These are phyloP conservation scores for Paracyclopina nana DNA, from an alignment of 1,140 invertebrate genomes.

Conservation along the genomic window DNA sequence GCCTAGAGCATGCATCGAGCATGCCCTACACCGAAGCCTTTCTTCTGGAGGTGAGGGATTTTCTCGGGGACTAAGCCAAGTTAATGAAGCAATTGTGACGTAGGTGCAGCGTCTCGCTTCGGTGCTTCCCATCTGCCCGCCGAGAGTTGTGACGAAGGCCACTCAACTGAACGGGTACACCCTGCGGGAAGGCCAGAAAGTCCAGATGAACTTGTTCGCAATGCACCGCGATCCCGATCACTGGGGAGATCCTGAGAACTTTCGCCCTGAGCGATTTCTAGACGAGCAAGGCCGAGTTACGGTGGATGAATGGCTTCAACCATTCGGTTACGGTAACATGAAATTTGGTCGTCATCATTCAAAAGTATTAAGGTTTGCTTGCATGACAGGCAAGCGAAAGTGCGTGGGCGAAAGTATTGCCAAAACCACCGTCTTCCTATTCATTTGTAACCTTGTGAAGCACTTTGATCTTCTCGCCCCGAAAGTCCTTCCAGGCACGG, in stretches of 20 bases:
- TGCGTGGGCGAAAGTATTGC: conserved; percentile 52
- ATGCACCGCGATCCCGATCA: conserved; percentile 34
- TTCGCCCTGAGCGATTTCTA: conserved; percentile 42
- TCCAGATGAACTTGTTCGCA: conserved; percentile 28
- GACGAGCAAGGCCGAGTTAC: conserved; percentile 20
- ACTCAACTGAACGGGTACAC: conserved; percentile 32
- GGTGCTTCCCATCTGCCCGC: not conserved
- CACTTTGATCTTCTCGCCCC: conserved; percentile 29
- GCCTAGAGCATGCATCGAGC: not conserved
- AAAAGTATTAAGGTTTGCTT: conserved; percentile 18
- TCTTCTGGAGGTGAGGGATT: too few relatives aligned
- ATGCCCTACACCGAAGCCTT: not conserved
- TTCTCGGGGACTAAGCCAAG: too few relatives aligned
- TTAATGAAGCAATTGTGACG: not conserved
- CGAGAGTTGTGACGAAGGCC: not conserved
- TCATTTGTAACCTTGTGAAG: conserved; percentile 40
- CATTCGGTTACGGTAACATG: conserved; percentile 22
- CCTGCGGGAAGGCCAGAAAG: conserved; percentile 16
- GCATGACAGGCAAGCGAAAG: conserved; percentile 36
- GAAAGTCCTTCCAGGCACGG: not conserved
- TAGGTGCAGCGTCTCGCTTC: not conserved
- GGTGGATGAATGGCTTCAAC: conserved; percentile 21
- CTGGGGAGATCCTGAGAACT: conserved; percentile 46
- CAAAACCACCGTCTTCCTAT: conserved; percentile 40
- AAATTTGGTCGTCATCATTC: not conserved